Base-by-base conservation (phyloP, 2,797 vertebrate species). In the Channallabes apus region DNA sequence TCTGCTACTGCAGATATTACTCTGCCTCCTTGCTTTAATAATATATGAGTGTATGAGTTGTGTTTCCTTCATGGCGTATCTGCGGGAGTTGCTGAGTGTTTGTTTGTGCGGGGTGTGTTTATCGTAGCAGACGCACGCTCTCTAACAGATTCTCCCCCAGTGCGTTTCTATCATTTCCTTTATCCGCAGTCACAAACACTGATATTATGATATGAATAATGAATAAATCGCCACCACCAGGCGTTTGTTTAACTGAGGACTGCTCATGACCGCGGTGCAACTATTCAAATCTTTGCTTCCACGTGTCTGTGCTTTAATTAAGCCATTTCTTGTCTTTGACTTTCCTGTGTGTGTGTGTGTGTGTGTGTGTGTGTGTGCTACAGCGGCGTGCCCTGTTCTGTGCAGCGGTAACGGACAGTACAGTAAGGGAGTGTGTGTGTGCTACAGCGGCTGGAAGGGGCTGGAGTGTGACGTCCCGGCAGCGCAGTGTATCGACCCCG, bases 371-470 rank as follows among this genome's bases (percentile, higher is more conserved):
- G n/a, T n/a, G n/a, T n/a, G n/a, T n/a, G n/a, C n/a, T n/a, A n/a
- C n/a, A n/a, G n/a, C 95, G 61, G 96, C 96, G 76, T 97, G 96
- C 91, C 96, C 96, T 0, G 96, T 97, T 38, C 93, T 97, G 86
- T 97, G 96, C 92, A 97, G 96, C 41, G 96, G 96, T 72, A 97
- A 97, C 3, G 96, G 96, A 67, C 96, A 97, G 24, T 97, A 97
- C 87, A 96, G 96, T 38, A 97, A 96, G 91, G 96, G 96, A 65
- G 94, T 96, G 12, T 97, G 96, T 87, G 91, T 96, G 81, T 97
- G 96, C 94, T 97, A 97, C 94, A 97, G 95, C 32, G 96, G 96
- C 89, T 97, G 96, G 96, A 97, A 97, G 91, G 96, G 96, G 0
- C 93, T 96, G 0, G 96, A 97, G 78, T 97, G 96, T 3, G 96